These are phyloP conservation scores for Sciurus vulgaris DNA, from an alignment of 2,797 vertebrate species.

Conservation along the genomic window DNA sequence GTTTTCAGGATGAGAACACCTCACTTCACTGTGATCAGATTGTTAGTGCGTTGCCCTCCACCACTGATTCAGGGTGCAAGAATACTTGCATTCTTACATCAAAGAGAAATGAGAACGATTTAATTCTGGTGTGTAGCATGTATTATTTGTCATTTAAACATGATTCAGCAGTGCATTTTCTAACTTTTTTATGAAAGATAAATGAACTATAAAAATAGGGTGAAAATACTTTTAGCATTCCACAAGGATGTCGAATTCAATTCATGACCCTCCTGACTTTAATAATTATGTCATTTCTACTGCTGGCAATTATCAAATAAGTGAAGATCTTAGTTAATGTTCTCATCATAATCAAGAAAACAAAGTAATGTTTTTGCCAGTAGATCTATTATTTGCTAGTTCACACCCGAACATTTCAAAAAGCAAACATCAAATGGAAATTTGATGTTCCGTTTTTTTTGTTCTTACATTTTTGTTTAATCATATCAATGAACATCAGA, in stretches of 20 bases:
- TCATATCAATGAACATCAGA: neutral
- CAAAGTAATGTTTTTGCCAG: neutral
- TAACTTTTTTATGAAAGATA: neutral
- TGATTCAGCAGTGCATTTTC: neutral
- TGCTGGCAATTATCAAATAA: constrained; percentile 1
- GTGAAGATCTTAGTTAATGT: neutral
- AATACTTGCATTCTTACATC: neutral
- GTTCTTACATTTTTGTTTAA: constrained; percentile 30
- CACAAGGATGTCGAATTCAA: neutral
- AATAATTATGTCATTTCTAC: neutral
- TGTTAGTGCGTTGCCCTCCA: neutral
- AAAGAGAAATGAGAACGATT: neutral
- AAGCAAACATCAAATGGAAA: constrained; percentile 3
- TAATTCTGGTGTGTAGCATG: neutral
- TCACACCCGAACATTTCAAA: neutral
- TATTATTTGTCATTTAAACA: neutral
- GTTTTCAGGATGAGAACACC: neutral
- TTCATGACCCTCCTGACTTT: constrained; percentile 1
- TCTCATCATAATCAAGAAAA: neutral
- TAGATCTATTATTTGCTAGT: neutral
- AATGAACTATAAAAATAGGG: neutral
- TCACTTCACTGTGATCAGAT: neutral
- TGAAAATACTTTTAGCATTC: neutral
- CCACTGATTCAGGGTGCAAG: neutral
- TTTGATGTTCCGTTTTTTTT: neutral